phyloP scores from a whole-genome alignment of 92 coral and sea anemone genomes.

The Ricordea florida region DNA sequence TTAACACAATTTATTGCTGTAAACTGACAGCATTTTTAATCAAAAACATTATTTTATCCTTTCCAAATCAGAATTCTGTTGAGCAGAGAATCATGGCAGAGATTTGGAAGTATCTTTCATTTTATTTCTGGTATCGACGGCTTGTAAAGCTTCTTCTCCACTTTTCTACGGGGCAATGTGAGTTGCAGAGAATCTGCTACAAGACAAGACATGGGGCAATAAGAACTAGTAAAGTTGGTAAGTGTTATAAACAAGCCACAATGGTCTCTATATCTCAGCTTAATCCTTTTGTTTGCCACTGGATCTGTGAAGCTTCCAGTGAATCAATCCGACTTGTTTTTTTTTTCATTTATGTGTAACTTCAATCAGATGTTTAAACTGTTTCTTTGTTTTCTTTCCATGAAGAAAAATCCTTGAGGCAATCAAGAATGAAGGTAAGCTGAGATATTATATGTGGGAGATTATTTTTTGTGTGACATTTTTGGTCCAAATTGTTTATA shows the following conservation, averaged over 20 bases:
- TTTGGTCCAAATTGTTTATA: too few relatives aligned
- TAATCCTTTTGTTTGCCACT: too few relatives aligned
- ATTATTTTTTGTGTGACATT: not conserved
- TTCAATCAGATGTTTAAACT: not conserved
- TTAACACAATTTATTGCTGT: too few relatives aligned
- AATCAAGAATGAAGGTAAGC: conserved; percentile 85
- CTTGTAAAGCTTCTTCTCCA: conserved; percentile 88
- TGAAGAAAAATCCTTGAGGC: conserved; percentile 82
- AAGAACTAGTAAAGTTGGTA: conserved; percentile 87
- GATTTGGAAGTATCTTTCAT: conserved; percentile 77
- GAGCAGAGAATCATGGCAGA: conserved; percentile 72
- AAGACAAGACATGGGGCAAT: conserved; percentile 81
- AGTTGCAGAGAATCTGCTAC: conserved; percentile 88
- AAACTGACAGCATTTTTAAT: too few relatives aligned
- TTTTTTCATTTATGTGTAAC: not conserved
- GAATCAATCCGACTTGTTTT: too few relatives aligned
- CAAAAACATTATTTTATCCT: too few relatives aligned
- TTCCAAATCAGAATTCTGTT: conserved; percentile 60
- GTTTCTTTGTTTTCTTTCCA: not conserved
- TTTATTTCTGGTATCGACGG: conserved; percentile 93
- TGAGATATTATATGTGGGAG: not conserved
- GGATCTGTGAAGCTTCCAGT: too few relatives aligned
- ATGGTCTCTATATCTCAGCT: too few relatives aligned
- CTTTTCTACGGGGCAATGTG: conserved; percentile 86
- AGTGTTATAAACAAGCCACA: not conserved